phyloP scores from a whole-genome alignment of 2,888 invertebrate species.

The Scrobipalpa costella region DNA sequence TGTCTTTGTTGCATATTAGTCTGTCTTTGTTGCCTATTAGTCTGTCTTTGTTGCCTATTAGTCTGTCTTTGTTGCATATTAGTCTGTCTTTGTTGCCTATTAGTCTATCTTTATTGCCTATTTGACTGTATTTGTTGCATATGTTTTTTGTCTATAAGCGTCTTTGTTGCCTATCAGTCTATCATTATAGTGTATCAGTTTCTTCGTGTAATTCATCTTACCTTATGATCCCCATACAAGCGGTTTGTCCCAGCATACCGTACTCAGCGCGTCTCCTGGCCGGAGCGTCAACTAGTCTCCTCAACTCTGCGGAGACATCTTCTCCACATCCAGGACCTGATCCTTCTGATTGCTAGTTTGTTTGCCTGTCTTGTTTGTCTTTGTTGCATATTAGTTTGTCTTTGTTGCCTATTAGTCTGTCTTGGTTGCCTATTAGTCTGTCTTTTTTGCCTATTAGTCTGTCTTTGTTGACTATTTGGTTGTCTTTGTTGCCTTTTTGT shows the following conservation, averaged over 20 bases:
- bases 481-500: too few relatives aligned
- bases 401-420: too few relatives aligned
- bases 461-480: too few relatives aligned
- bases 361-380: neutral
- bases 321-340: constrained; percentile 56
- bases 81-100: neutral
- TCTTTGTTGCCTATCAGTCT: too few relatives aligned
- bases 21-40: too few relatives aligned
- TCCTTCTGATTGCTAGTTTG: constrained; percentile 77
- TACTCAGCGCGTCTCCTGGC: constrained; percentile 82
- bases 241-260: constrained; percentile 89
- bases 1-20: too few relatives aligned
- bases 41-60: too few relatives aligned
- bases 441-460: too few relatives aligned
- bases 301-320: constrained; percentile 52
- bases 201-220: constrained; percentile 55
- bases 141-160: too few relatives aligned
- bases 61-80: too few relatives aligned
- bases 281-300: constrained; percentile 60
- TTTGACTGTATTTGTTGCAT: too few relatives aligned
- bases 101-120: neutral
- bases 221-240: constrained; percentile 99
- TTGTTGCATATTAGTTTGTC: neutral
- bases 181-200: too few relatives aligned
- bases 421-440: neutral